Evolutionary conservation across 2,797 vertebrate genomes (phyloP).

Genomic region (Coracias cyanogaster): DNA sequence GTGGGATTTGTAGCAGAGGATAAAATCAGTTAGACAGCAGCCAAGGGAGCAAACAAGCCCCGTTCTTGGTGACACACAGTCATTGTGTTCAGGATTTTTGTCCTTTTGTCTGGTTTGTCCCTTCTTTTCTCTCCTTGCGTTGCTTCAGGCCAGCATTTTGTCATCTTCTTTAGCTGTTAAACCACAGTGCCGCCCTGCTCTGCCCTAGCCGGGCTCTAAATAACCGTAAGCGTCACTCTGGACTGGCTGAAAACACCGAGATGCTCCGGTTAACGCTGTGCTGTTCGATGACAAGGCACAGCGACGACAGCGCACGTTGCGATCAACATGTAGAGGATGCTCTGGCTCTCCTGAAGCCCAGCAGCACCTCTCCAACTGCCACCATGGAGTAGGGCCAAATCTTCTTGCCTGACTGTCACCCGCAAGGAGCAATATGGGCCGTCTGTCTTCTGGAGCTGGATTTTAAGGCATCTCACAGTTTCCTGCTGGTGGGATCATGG

Average conservation of each 20-base stretch:
- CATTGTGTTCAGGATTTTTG: conserved; percentile 46
- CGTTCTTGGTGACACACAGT: conserved; percentile 22
- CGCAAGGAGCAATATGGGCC: neutral
- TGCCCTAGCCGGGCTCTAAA: neutral
- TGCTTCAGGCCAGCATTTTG: conserved; percentile 19
- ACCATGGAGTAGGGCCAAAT: neutral
- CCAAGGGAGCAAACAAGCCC: conserved; percentile 7
- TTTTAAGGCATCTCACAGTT: neutral
- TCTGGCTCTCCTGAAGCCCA: neutral
- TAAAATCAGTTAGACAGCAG: conserved; percentile 33
- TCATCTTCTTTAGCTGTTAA: conserved; percentile 44
- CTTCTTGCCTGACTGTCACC: accelerated
- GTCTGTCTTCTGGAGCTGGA: neutral
- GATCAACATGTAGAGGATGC: neutral
- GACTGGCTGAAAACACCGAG: neutral
- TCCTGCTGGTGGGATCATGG: neutral
- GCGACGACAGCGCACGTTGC: accelerated
- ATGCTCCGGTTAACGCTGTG: neutral
- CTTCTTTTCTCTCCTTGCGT: conserved; percentile 8
- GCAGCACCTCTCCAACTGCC: neutral
- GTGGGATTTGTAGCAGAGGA: conserved; percentile 36
- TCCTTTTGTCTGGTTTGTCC: conserved; percentile 29
- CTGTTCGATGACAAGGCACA: accelerated
- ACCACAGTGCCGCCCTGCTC: neutral
- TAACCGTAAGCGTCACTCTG: neutral